These are phyloP conservation scores for Poecilia picta DNA, from an alignment of 2,797 vertebrate species.

Conservation along the genomic window DNA sequence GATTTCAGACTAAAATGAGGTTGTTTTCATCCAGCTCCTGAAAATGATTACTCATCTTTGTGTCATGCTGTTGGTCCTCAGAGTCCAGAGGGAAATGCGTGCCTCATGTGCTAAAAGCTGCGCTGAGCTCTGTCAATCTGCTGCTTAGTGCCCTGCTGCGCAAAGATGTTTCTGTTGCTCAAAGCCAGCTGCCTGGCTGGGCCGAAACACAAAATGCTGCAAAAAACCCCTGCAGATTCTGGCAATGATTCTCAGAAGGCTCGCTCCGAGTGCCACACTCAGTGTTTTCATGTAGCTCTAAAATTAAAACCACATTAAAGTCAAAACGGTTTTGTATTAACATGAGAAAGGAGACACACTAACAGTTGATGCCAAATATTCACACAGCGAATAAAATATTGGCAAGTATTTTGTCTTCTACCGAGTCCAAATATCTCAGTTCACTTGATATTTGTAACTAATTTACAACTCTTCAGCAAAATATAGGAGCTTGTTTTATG, in stretches of 20 bases:
- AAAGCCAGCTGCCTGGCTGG: background rate
- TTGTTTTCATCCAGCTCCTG: background rate
- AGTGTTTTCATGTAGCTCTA: background rate
- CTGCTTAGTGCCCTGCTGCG: background rate
- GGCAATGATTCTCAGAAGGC: background rate
- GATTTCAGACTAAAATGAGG: background rate
- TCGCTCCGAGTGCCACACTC: background rate
- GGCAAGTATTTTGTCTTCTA: no score
- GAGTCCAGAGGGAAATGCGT: background rate
- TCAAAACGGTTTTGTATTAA: background rate
- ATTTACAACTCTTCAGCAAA: no score
- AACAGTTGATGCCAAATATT: background rate
- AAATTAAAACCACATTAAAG: background rate
- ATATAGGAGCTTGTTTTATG: no score
- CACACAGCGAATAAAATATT: background rate
- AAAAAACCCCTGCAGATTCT: background rate
- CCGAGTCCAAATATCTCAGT: no score
- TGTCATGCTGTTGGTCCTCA: background rate
- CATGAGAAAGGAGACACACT: background rate
- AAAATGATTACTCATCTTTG: background rate
- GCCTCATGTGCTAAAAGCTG: background rate
- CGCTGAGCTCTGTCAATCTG: background rate
- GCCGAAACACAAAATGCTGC: background rate
- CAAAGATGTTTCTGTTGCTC: background rate
- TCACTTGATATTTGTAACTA: no score